Conservation (phyloP, 2,888 invertebrate species). For the Resseliella maxima region DNA sequence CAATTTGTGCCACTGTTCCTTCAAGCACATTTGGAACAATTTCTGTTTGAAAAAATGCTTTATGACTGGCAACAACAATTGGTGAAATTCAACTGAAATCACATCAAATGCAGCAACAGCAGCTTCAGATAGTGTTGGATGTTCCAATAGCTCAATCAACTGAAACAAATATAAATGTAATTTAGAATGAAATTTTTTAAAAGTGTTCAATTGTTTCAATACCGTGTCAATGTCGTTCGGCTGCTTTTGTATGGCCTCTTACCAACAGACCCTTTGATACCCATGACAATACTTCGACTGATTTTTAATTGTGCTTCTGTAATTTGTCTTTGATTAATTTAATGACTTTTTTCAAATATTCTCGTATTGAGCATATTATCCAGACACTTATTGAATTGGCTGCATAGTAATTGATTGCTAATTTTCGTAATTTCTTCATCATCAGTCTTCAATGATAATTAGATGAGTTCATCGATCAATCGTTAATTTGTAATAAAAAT, state of each 20-base stretch:
- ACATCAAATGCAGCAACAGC: slow-evolving; percentile 68
- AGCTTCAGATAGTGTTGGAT: slow-evolving; percentile 66
- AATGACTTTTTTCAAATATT: slow-evolving; percentile 62
- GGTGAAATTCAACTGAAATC: slow-evolving; percentile 66
- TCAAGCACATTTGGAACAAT: slow-evolving; percentile 68
- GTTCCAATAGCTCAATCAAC: slow-evolving; percentile 68
- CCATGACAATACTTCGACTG: slow-evolving; percentile 70
- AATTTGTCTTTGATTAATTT: slow-evolving; percentile 62
- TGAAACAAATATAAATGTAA: too few relatives aligned
- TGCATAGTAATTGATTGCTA: slow-evolving; percentile 65
- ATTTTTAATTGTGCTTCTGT: slow-evolving; percentile 63
- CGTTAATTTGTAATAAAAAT: slow-evolving; percentile 57
- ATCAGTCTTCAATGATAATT: slow-evolving; percentile 62
- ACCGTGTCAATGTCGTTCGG: slow-evolving; percentile 71
- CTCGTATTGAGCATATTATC: slow-evolving; percentile 60
- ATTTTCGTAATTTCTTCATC: slow-evolving; percentile 63
- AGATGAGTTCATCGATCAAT: slow-evolving; percentile 63
- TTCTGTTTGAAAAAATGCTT: slow-evolving; percentile 69
- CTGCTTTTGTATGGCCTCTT: slow-evolving; percentile 70
- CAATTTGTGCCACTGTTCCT: slow-evolving; percentile 64
- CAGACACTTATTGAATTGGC: slow-evolving; percentile 65
- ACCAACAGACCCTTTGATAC: slow-evolving; percentile 75
- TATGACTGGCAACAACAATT: slow-evolving; percentile 68
- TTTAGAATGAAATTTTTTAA: too few relatives aligned
- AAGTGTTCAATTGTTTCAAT: too few relatives aligned